Percentiles rank a stretch among this genome's conserved stretches.
phyloP scores from a whole-genome alignment of 2,797 vertebrate species.

The Pseudocheirus occidentalis region DNA sequence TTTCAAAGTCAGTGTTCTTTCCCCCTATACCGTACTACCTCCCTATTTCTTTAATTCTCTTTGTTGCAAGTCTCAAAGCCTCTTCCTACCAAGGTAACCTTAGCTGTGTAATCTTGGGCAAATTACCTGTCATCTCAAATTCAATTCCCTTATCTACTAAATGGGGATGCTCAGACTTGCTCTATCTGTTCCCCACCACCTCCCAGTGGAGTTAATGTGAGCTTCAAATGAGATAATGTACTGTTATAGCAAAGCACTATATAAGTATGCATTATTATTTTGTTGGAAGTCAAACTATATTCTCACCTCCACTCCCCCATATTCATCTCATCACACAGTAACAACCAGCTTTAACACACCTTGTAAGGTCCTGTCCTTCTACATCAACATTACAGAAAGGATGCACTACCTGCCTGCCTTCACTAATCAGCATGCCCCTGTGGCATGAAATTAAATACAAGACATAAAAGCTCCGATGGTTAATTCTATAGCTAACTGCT shows the following conservation, averaged over 20 bases:
- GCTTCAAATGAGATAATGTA: background rate
- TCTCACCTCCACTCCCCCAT: background rate
- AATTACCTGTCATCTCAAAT: background rate
- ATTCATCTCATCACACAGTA: background rate
- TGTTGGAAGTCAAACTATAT: background rate
- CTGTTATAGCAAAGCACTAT: background rate
- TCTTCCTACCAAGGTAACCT: background rate
- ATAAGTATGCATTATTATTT: background rate
- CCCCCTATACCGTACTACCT: background rate
- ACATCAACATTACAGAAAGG: background rate
- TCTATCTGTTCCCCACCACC: background rate
- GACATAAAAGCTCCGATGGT: background rate
- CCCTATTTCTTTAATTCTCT: background rate
- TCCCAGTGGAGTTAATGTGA: background rate
- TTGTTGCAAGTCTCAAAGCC: background rate
- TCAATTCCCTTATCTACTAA: background rate
- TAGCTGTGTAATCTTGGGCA: background rate
- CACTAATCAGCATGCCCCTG: background rate
- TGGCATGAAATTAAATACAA: background rate
- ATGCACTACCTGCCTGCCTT: background rate
- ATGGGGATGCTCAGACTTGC: background rate
- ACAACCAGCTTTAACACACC: background rate
- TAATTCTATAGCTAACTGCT: background rate
- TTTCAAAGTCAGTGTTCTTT: background rate
- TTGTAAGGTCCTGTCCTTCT: background rate